Evolutionary conservation across 92 coral and sea anemone species (phyloP).

Genomic region (Umimayanthus chanpuru): DNA sequence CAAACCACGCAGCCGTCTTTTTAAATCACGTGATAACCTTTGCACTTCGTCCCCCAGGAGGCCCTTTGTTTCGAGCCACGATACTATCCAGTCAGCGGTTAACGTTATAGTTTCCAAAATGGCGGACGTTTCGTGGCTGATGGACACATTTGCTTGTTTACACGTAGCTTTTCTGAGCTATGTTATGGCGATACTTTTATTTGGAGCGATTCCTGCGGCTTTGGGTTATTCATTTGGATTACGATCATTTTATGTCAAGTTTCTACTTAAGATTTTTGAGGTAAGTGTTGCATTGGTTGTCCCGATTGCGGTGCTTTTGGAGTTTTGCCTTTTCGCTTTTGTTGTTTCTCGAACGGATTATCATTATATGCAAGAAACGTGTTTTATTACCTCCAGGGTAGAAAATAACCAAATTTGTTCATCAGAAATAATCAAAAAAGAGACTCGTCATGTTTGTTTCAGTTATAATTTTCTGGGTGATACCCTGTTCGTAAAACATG

Average conservation of each 20-base stretch:
- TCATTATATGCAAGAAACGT: background rate
- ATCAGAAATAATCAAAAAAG: too few relatives aligned
- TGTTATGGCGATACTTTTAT: background rate
- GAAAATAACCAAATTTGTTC: too few relatives aligned
- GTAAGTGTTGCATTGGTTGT: background rate
- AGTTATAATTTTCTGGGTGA: background rate
- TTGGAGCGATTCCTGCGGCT: constrained; percentile 44
- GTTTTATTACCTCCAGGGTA: background rate
- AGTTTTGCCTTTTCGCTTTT: too few relatives aligned
- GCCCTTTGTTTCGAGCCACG: background rate
- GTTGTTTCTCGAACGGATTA: background rate
- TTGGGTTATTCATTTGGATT: constrained; percentile 39
- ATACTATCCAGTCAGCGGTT: constrained; percentile 25
- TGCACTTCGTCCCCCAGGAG: background rate
- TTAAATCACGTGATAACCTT: background rate
- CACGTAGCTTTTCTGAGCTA: constrained; percentile 19
- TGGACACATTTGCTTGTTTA: constrained; percentile 28
- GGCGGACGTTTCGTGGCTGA: constrained; percentile 22
- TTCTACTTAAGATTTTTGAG: constrained; percentile 37
- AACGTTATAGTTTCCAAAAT: constrained; percentile 5
- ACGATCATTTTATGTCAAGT: constrained; percentile 24
- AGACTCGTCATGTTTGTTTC: too few relatives aligned
- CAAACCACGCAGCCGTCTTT: too few relatives aligned
- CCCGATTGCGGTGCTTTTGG: background rate
- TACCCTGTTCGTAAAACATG: background rate